Base-by-base conservation (phyloP, 2,888 invertebrate genomes). In the Zhengitettix transpicula region DNA sequence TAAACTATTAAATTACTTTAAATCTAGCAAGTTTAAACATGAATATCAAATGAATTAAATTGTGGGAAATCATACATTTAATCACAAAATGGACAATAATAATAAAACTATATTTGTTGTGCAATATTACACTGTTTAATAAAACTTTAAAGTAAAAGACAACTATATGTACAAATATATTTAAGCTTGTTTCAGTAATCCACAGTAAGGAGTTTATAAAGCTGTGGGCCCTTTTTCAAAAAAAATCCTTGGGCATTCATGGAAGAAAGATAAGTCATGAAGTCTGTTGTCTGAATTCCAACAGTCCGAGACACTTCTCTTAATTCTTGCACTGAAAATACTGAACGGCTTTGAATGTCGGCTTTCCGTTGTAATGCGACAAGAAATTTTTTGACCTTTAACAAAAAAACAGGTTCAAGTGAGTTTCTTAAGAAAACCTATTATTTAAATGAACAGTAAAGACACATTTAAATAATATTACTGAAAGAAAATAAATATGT, bases 191-290 rank as follows among this genome's bases (percentile, higher is more conserved):
- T 14, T 61, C 41, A 63, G 41, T 62, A 62, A 42, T 62, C 64
- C 12, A 61, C 74, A 58, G 75, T 74, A 64, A 78, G 74, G 61
- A 84, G 74, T 73, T 88, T 84, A 68, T 87, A 91, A 57, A 82
- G 75, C 68, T 84, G 81, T 15, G 81, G 79, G 1, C 85, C 88
- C 73, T 89, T 91, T 68, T 91, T 85, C 64, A 96, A 75, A 64
- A 96, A 75, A 74, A 84, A 87, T 11, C 94, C 93, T 71, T 91
- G 89, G 67, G 84, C 78, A 71, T 96, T 95, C 66, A 95, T 78
- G 44, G 84, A 81, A 65, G 84, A 81, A 58, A 96, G 78, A 56
- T 93, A 77, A 64, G 81, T 80, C 56, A 78, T 78, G 64, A 89
- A 81, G 68, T 86, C 84, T 1, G 80, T 77, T 51, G 77, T 72